These are phyloP conservation scores for Eueides isabella DNA, from an alignment of 1,140 invertebrate species.

Conservation along the genomic window DNA sequence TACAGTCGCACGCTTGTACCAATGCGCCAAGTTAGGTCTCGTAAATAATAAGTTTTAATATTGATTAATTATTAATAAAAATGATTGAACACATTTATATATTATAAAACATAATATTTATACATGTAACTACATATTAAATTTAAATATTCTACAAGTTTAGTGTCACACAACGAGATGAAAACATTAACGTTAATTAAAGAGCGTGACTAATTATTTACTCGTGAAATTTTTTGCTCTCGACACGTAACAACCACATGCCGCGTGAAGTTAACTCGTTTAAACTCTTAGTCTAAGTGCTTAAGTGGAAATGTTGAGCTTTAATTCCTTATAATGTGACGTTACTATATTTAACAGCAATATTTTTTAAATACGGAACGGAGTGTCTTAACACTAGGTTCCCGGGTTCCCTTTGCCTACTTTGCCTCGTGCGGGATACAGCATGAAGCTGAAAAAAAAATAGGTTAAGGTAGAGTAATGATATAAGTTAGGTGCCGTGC, in stretches of 20 bases:
- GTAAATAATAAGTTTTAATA: no score
- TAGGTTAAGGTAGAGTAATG: no score
- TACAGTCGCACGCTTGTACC: no score
- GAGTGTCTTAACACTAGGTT: no score
- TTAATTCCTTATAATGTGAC: neutral
- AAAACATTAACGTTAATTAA: slow-evolving; percentile 13
- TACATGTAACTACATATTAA: neutral
- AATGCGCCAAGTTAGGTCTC: no score
- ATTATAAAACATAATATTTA: neutral
- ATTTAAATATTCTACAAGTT: slow-evolving; percentile 4
- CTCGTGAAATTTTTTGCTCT: slow-evolving; percentile 9
- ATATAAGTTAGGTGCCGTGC: no score
- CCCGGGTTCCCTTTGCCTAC: no score
- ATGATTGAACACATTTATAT: no score
- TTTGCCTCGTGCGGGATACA: no score
- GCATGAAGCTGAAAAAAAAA: no score
- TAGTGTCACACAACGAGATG: slow-evolving; percentile 3
- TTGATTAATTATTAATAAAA: no score
- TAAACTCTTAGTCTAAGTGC: slow-evolving; percentile 17
- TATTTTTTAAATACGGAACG: neutral
- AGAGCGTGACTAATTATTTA: slow-evolving; percentile 13
- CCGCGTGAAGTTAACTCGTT: slow-evolving; percentile 20
- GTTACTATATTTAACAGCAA: neutral
- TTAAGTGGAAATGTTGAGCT: slow-evolving; percentile 7
- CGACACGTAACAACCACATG: slow-evolving; percentile 8